Base-by-base conservation (phyloP, 2,888 invertebrate genomes). In the Ormyrus labotus region DNA sequence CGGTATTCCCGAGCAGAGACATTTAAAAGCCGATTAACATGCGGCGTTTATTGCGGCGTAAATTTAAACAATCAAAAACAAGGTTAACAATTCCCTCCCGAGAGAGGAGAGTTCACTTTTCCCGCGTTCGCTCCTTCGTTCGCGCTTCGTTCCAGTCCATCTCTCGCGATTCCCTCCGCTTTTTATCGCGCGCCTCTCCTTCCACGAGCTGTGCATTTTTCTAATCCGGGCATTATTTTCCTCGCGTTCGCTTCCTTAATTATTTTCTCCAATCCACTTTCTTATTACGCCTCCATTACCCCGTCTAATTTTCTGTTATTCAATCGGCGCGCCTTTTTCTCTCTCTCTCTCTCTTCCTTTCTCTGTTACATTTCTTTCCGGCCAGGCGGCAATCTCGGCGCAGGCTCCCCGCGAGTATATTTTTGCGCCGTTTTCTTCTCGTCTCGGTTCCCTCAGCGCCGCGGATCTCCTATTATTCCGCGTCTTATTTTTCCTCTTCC, bases 381-480 rank as follows among this genome's bases (percentile, higher is more conserved):
- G 34, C 34, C 34, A 4, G 2, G 34, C 34, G 34, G 34, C 34
- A 34, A 34, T 34, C 34, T 34, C 34, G 34, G 4, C 34, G 34
- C 34, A 34, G 10, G 11, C 13, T 50, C 47, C 19, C 51, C 9
- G 5, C 19, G 47, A 34, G 34, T 4, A 34, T 0, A 61, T 55
- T 73, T 73, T 72, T 73, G 47, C 64, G 45, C 55, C 45, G 9
- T 73, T 55, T 64, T 55, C 72, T 45, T 73, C 57, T 19, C 60
- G 34, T 34, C 34, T 34, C 34, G 34, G 34, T 34, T 34, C 34
- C 34, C 57, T 13, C 48, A 0, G 5, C 8, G 47, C 13, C 10
- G 69, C 76, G 81, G 81, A 80, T 84, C 85, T 81, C 80, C 82
- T 81, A 81, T 76, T 75, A 69, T 69, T 63, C 76, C 51, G 45